Conservation (phyloP, 2,888 invertebrate species). For the Melinopterus prodromus region DNA sequence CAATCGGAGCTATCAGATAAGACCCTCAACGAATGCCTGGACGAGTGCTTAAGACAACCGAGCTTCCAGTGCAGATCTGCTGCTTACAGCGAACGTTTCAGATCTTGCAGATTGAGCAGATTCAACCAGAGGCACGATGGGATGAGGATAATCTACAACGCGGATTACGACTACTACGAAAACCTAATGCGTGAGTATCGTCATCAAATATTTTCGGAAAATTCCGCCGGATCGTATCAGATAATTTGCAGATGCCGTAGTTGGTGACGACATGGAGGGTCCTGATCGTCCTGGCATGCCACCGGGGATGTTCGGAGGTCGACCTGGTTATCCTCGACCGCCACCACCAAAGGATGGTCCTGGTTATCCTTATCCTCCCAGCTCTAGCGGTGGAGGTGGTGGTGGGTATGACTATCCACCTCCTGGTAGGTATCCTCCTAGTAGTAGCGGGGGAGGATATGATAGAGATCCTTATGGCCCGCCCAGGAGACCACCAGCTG, state of each 20-base stretch:
- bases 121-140: conserved; percentile 85
- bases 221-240: conserved; percentile 40
- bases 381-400: conserved; percentile 33
- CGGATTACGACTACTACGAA: conserved; percentile 93
- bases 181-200: conserved; percentile 86
- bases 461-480: conserved; percentile 31
- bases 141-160: conserved; percentile 88
- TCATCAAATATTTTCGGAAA: background rate
- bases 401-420: conserved; percentile 37
- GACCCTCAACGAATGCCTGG: conserved; percentile 88
- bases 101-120: conserved; percentile 84
- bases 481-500: conserved; percentile 40
- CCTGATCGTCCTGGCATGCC: conserved; percentile 41
- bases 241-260: conserved; percentile 58
- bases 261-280: conserved; percentile 50
- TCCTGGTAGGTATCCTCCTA: conserved; percentile 36
- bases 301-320: conserved; percentile 33
- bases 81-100: conserved; percentile 86
- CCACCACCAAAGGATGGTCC: conserved; percentile 32
- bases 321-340: conserved; percentile 36
- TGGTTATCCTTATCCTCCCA: conserved; percentile 41
- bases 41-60: conserved; percentile 88
- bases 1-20: conserved; percentile 90
- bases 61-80: conserved; percentile 91
- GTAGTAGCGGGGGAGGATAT: conserved; percentile 43